Base-by-base conservation (phyloP, 1,140 invertebrate genomes). In the Yoshiicerus persimilis region DNA sequence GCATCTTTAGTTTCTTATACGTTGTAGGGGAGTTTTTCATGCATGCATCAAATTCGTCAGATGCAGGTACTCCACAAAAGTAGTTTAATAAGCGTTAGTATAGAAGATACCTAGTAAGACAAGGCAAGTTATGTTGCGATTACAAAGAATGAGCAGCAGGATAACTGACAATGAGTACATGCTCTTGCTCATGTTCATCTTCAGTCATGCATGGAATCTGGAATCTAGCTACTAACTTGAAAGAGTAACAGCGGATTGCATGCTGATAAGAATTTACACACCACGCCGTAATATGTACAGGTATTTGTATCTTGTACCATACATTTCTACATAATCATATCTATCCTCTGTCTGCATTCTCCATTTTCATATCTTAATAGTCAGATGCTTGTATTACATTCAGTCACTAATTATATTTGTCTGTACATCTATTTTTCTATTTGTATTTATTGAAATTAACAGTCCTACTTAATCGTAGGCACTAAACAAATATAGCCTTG, bases 181-280 rank as follows among this genome's bases (percentile, higher is more conserved):
- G 75, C 70, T 77, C 34, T 77, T 77, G 32, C 75, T 80, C 75
- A 38, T 80, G 75, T 80, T 80, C 32, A 80, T 80, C 75, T 80
- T 80, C 75, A 80, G 75, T 80, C 75, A 80, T 34, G 75, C 75
- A 80, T 4, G 75, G 75, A 80, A 80, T 70, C 66, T 70, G 66
- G 75, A 80, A 80, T 80, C 75, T 80, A n/a, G 9, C 32, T 70
- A 70, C 23, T 80, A 34, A 30, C 32, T 80, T 34, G 13, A 56
- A 56, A 16, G 47, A 80, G 13, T 80, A 80, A 80, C 30, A 23
- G 36, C 8, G 75, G 75, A 80, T 80, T 80, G 75, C 75, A 80
- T 80, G 75, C 75, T 80, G 75, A 80, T 80, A 80, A 80, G 30
- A 36, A 38, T 34, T 56, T 80, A 80, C 75, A 80, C 75, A 80